A percentile compares a stretch with the other conserved stretches of the same genome.
Conservation (phyloP, 1,140 invertebrate species). For the Aphis craccivora region DNA sequence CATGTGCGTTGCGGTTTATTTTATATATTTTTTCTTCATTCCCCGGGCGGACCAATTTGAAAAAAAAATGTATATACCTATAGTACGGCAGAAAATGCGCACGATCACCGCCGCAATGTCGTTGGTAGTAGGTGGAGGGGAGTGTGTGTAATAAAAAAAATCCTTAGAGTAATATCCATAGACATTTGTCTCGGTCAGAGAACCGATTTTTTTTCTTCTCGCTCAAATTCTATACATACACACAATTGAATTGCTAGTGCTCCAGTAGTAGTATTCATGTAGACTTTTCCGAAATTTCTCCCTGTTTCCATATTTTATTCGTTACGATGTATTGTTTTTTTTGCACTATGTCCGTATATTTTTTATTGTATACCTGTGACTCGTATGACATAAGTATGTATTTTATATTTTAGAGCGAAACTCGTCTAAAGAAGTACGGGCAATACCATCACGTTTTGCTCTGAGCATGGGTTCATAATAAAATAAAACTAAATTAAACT, state of each 20-base stretch:
- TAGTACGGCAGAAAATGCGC: background rate
- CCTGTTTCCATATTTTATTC: background rate
- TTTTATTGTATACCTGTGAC: background rate
- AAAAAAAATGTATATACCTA: constrained; percentile 23
- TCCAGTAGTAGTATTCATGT: background rate
- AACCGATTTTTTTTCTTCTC: constrained; percentile 45
- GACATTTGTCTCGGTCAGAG: constrained; percentile 49
- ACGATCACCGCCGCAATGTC: background rate
- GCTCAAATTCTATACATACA: background rate
- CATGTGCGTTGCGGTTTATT: constrained; percentile 34
- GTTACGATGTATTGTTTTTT: background rate
- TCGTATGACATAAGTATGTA: background rate
- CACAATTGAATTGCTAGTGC: background rate
- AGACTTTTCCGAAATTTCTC: background rate
- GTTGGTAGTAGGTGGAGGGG: background rate
- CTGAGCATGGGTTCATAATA: background rate
- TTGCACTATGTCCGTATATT: background rate
- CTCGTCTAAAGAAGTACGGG: background rate
- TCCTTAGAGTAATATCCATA: constrained; percentile 28
- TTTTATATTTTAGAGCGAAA: background rate
- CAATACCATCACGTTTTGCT: background rate
- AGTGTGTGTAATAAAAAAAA: background rate
- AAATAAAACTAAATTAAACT: too few species aligned
- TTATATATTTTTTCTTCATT: background rate
- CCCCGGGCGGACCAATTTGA: constrained; percentile 48